Base-by-base conservation (phyloP, 2,888 invertebrate genomes). In the Steinernema carpocapsae region DNA sequence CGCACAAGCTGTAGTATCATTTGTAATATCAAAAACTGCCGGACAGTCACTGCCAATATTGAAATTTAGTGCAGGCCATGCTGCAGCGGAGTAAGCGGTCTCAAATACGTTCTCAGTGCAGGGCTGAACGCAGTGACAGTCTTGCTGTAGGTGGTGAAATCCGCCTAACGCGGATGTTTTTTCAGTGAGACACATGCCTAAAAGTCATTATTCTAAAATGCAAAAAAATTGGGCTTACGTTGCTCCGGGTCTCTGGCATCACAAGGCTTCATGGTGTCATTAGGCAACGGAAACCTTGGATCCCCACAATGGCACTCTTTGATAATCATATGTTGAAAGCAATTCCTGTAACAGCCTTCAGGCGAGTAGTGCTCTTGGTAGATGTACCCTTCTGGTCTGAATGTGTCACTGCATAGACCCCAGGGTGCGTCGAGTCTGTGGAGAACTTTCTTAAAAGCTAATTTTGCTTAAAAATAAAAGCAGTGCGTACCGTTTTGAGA, bases 361-460 rank as follows among this genome's bases (percentile, higher is more conserved):
- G 85, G 86, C 4, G 87, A 87, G 71, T 87, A 87, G 52, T 85
- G 84, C 56, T 85, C 86, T 17, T 84, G 80, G 74, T 87, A 87
- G 73, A 88, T 86, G 75, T 87, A 88, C 1, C 81, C 80, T 22
- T 82, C 80, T 2, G 86, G 86, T 10, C 86, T 78, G 73, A 86
- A 87, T 7, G 78, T 79, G 75, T 86, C 86, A 70, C 81, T 81
- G 76, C 87, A 87, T 37, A 85, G 77, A 6, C 87, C 86, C 76
- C 85, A 87, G 1, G 87, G 87, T 29, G 77, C 80, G 70, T 84
- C 82, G n/a, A 87, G 74, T 4, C 87, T 85, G 72, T 83, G 79
- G 2, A 87, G 73, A 6, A 84, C 81, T 82, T 87, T 87, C 87
- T 87, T 75, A 74, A 82, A 81, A 4, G 70, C 72, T 24, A n/a